Evolutionary conservation across 1,140 invertebrate species (phyloP).

Genomic region (Lucilia sericata): DNA sequence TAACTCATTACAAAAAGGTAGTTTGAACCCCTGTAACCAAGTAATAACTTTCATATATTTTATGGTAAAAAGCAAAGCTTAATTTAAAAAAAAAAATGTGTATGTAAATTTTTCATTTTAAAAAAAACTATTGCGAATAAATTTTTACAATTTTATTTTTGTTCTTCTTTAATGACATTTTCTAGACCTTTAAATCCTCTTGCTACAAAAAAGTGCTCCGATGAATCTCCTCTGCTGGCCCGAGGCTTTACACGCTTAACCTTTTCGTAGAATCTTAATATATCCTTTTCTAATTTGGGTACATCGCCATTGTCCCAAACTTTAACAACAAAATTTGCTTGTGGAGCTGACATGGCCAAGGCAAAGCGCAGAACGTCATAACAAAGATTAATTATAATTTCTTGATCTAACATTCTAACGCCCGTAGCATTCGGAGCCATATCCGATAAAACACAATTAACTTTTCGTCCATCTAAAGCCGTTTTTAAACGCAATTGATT

Average conservation of each 20-base stretch:
- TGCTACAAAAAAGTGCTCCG: constrained; percentile 87
- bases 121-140: no score
- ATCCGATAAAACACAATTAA: constrained; percentile 90
- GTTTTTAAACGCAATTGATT: constrained; percentile 75
- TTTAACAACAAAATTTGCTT: constrained; percentile 82
- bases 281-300: constrained; percentile 76
- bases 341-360: constrained; percentile 73
- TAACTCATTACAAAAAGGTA: constrained; percentile 74
- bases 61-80: no score
- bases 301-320: constrained; percentile 86
- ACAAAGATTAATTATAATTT: constrained; percentile 81
- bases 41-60: background rate
- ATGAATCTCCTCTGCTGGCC: constrained; percentile 87
- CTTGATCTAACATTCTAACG: constrained; percentile 82
- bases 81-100: no score
- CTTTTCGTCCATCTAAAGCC: constrained; percentile 72
- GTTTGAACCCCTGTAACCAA: background rate
- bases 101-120: background rate
- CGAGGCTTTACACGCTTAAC: constrained; percentile 86
- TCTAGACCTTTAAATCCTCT: constrained; percentile 76
- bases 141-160: background rate
- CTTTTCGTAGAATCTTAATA: constrained; percentile 79
- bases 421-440: constrained; percentile 97
- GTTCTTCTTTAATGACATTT: constrained; percentile 11
- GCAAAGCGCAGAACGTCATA: constrained; percentile 85